phyloP scores from a whole-genome alignment of 37 sponge, comb jelly and placozoan species.

The Beroe forskalii region DNA sequence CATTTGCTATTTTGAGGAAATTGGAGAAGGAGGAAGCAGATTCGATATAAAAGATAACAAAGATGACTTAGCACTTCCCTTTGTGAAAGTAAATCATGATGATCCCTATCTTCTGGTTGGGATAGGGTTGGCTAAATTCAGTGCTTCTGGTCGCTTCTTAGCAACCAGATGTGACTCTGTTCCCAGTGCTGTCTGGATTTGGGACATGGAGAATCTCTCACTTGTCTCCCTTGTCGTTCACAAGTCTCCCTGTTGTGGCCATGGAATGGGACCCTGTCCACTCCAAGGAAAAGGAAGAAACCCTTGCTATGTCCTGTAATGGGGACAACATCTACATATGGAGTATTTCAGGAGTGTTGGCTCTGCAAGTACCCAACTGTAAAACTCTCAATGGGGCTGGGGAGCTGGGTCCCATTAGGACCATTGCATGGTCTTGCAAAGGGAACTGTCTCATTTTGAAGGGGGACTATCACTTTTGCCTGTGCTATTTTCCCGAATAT shows the following conservation, averaged over 20 bases:
- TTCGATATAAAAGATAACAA: not conserved
- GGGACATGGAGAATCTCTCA: slow-evolving; percentile 74
- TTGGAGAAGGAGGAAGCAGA: slow-evolving; percentile 7
- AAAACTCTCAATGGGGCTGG: not conserved
- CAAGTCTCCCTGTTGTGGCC: slow-evolving; percentile 67
- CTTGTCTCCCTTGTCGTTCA: slow-evolving; percentile 77
- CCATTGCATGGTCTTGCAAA: slow-evolving; percentile 79
- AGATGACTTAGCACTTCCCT: slow-evolving; percentile 68
- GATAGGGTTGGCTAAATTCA: slow-evolving; percentile 77
- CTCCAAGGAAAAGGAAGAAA: slow-evolving; percentile 51
- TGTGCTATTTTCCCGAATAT: slow-evolving; percentile 76
- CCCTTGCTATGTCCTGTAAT: not conserved
- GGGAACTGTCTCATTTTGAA: slow-evolving; percentile 77
- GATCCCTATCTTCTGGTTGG: slow-evolving; percentile 88
- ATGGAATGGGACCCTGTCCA: slow-evolving; percentile 86
- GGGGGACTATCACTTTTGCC: slow-evolving; percentile 79
- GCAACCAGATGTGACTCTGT: slow-evolving; percentile 76
- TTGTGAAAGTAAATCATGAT: slow-evolving; percentile 81
- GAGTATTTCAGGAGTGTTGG: slow-evolving; percentile 1
- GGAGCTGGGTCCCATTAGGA: slow-evolving; percentile 64
- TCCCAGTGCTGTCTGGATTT: slow-evolving; percentile 91
- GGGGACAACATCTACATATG: slow-evolving; percentile 5
- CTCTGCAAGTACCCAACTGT: slow-evolving; percentile 39
- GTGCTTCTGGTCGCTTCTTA: slow-evolving; percentile 77
- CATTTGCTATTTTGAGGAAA: not conserved